phyloP scores from a whole-genome alignment of 2,113 vertebrate species.

The Ariopsis seemanni region DNA sequence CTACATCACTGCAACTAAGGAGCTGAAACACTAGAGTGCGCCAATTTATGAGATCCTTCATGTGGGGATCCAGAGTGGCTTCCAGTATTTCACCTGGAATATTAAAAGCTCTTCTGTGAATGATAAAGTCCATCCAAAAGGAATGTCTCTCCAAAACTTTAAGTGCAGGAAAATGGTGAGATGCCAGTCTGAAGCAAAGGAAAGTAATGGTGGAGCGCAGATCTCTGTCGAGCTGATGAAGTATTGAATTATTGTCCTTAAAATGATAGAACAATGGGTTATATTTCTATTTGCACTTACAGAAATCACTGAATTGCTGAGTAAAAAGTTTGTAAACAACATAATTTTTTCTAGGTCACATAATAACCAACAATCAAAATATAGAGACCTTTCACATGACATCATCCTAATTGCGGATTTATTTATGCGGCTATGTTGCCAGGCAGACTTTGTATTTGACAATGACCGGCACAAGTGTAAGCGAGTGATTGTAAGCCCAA shows the following conservation, averaged over 20 bases:
- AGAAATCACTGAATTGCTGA: not conserved
- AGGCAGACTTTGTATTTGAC: too few species aligned
- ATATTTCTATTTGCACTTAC: not conserved
- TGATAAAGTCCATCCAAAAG: conserved; percentile 47
- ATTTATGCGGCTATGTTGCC: too few species aligned
- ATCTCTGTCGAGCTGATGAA: conserved; percentile 71
- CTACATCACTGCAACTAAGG: not conserved
- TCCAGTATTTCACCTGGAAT: not conserved
- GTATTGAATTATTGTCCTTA: conserved; percentile 63
- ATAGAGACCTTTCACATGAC: not conserved
- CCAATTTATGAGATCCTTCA: conserved; percentile 1
- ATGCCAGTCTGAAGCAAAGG: conserved; percentile 65
- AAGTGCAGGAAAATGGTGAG: conserved; percentile 56
- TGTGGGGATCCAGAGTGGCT: not conserved
- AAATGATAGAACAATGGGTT: conserved; percentile 33
- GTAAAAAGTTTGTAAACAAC: not conserved
- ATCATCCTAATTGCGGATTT: too few species aligned
- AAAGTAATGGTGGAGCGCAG: conserved; percentile 68
- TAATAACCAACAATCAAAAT: not conserved
- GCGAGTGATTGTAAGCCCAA: too few species aligned
- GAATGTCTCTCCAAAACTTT: conserved; percentile 23
- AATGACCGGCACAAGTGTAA: too few species aligned
- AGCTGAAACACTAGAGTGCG: conserved; percentile 13
- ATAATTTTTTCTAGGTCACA: not conserved
- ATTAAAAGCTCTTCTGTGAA: not conserved